phyloP scores from a whole-genome alignment of 1,140 invertebrate genomes.

The Anastatus disparis region DNA sequence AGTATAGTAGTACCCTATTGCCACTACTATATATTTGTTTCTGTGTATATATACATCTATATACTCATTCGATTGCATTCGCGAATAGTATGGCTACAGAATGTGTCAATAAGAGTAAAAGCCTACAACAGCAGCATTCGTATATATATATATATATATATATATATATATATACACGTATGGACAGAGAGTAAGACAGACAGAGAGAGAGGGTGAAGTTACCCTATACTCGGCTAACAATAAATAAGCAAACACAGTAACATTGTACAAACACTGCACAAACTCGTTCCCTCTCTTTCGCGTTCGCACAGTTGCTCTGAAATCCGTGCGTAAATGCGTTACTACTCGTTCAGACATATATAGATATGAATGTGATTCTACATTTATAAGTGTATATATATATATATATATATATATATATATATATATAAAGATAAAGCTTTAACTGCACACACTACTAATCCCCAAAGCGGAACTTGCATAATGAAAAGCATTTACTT shows the following conservation, averaged over 20 bases:
- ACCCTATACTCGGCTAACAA: neutral
- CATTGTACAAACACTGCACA: neutral
- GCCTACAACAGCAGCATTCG: neutral
- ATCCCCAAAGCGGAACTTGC: slow-evolving; percentile 5
- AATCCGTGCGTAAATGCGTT: slow-evolving; percentile 4
- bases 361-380: slow-evolving; percentile 10
- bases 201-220: neutral
- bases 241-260: slow-evolving; percentile 22
- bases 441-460: no score
- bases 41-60: no score
- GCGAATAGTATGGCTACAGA: neutral
- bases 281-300: neutral
- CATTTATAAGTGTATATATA: neutral
- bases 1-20: no score
- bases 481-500: slow-evolving; percentile 21
- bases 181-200: neutral
- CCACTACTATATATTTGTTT: no score
- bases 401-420: no score
- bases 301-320: no score
- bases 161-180: neutral
- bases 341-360: no score
- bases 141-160: neutral
- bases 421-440: no score
- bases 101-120: slow-evolving; percentile 17
- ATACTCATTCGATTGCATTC: no score